Evolutionary conservation across 2,113 vertebrate species (phyloP).

Genomic region (Sinocyclocheilus anshuiensis): DNA sequence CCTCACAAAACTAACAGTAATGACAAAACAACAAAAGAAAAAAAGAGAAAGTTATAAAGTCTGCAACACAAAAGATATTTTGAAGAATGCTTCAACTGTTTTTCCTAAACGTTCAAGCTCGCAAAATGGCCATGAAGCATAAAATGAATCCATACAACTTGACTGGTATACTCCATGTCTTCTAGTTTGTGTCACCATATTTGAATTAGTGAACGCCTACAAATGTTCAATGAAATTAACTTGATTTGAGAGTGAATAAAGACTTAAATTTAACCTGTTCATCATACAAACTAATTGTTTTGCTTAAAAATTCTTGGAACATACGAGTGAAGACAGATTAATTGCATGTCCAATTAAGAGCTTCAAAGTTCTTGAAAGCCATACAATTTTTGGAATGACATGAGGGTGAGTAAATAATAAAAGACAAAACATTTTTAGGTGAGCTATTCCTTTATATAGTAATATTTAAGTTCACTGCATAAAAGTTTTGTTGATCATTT

Average conservation of each 20-base stretch:
- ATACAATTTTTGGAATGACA: neutral
- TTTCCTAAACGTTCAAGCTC: neutral
- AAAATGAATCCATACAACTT: neutral
- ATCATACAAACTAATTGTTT: neutral
- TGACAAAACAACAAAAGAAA: neutral
- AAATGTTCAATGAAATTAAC: neutral
- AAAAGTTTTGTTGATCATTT: neutral
- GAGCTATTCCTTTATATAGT: neutral
- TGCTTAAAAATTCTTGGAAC: neutral
- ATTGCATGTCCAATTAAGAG: neutral
- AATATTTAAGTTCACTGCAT: neutral
- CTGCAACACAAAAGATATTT: neutral
- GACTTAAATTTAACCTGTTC: neutral
- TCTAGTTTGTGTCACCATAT: neutral
- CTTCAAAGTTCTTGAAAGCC: neutral
- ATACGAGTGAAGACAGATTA: neutral
- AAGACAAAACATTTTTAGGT: neutral
- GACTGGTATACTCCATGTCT: neutral
- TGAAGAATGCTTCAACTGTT: neutral
- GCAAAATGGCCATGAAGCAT: neutral
- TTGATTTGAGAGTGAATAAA: neutral
- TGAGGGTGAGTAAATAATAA: neutral
- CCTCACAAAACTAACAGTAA: neutral
- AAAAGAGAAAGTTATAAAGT: neutral
- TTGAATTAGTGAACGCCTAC: neutral